These are phyloP conservation scores for Amiota mariae DNA, from an alignment of 2,888 invertebrate species.

Conservation along the genomic window DNA sequence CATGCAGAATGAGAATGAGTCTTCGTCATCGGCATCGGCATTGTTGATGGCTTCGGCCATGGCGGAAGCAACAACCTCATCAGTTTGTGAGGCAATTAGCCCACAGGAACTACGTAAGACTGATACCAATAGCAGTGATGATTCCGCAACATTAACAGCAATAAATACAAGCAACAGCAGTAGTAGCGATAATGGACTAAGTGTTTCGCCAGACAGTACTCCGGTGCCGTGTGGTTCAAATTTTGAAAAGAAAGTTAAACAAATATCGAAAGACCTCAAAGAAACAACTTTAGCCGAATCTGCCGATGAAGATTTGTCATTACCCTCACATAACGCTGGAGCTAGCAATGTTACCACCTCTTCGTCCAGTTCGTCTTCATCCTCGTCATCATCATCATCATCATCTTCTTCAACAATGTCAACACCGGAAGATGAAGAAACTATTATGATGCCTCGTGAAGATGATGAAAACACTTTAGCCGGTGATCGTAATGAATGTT, in stretches of 20 bases:
- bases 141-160: constrained; percentile 47
- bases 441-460: background rate
- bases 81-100: background rate
- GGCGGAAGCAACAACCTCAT: background rate
- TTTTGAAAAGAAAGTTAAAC: constrained; percentile 69
- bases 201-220: constrained; percentile 30
- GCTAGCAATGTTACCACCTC: background rate
- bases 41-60: background rate
- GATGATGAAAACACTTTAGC: constrained; percentile 2
- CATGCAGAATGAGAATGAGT: background rate
- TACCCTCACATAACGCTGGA: background rate
- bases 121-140: constrained; percentile 45
- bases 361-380: constrained; percentile 8
- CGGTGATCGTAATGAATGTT: background rate
- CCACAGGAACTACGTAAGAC: constrained; percentile 49
- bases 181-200: constrained; percentile 30
- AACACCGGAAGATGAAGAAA: constrained; percentile 34
- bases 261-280: constrained; percentile 68
- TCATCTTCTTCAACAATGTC: constrained; percentile 33
- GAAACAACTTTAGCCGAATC: constrained; percentile 66
- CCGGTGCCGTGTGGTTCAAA: constrained; percentile 18
- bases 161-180: constrained; percentile 35
- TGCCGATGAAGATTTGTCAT: constrained; percentile 28
- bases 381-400: constrained; percentile 36
- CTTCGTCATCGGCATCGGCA: constrained; percentile 27